Evolutionary conservation across 1,140 invertebrate species (phyloP), one percentile per base, ranked within the genome.

Genomic region (Hypothenemus hampei): DNA sequence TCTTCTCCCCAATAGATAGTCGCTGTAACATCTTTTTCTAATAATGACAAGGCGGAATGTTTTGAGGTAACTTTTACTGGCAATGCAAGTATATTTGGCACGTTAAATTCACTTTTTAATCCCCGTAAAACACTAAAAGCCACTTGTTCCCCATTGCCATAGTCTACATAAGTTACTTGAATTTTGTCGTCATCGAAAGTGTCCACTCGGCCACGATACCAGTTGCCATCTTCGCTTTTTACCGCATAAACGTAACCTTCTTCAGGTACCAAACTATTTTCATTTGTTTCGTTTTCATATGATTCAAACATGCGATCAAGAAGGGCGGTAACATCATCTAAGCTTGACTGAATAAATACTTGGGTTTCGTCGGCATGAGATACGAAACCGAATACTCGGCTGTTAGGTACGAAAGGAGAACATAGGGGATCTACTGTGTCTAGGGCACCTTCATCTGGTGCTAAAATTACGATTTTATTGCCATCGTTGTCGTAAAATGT

Each of bases 101-200:
- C 55, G 13, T 57, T 53, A 54, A 68, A 68, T 49, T 65, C 35
- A 6, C 19, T 24, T 15, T 35, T 37, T 15, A 69, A 36, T 33
- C 62, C 59, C 41, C 66, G 57, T 2, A 69, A 37, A 1, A 41
- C 39, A 11, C 31, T 29, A 24, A 63, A 57, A 36, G 35, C 35
- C 0, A 87, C 68, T 19, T 66, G 72, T 69, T 89, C 85, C 20
- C 77, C 76, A 68, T 89, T 89, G 7, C 87, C 88, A 70, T 87
- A 89, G 68, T 91, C 88, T 3, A 88, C 69, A 68, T 84, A 91
- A 7, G 21, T 50, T 0, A 91, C 81, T 50, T 73, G 76, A 2
- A 78, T 67, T 11, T 73, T 65, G n/a, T 71, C 69, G 11, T 72
- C 71, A 33, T 72, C 66, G 3, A 75, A 61, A 18, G 67, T 69